Base-by-base conservation (phyloP, 2,113 vertebrate genomes). In the Conger conger region DNA sequence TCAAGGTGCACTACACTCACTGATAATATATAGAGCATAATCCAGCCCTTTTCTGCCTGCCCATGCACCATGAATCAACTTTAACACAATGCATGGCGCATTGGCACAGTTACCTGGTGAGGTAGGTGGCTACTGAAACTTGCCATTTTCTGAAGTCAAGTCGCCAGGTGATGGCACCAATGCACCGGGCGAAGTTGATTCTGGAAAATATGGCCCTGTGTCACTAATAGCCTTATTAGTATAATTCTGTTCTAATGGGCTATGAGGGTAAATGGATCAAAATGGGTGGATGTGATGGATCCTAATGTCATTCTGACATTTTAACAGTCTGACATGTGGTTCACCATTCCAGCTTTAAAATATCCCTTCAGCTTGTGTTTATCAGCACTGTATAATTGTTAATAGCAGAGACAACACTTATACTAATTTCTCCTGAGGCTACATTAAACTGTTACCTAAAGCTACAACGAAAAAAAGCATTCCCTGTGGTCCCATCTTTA, bases 251-350 rank as follows among this genome's bases (percentile, higher is more conserved):
- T 79, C 84, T 86, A 77, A 38, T 60, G 63, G 81, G 79, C 57
- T 38, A 84, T 76, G 50, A 15, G 40, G 53, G 76, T 77, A 82
- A 87, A 82, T 36, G 85, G 85, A 38, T 33, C 76, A 79, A 30
- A 36, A 82, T 80, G 84, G 77, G 35, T 80, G 30, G 57, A 78
- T 45, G 53, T 89, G 88, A 91, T 82, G 86, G 81, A 89, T 88
- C 80, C 80, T 36, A 36, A 82, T 88, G 86, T 82, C 89, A 88
- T 60, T n/a, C 45, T 79, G 81, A 84, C 76, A 79, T 73, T 9
- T 73, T 79, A 88, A 86, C 33, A n/a, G n/a, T n/a, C n/a, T n/a
- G n/a, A n/a, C n/a, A n/a, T 33, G 27, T 33, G 68, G 33, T 20
- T 68, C 60, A 68, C 68, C 40, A 83, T 83, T 57, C 54, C 4